These are phyloP conservation scores for Lamellibrachia columna DNA, from an alignment of 2,888 invertebrate species.

Conservation along the genomic window DNA sequence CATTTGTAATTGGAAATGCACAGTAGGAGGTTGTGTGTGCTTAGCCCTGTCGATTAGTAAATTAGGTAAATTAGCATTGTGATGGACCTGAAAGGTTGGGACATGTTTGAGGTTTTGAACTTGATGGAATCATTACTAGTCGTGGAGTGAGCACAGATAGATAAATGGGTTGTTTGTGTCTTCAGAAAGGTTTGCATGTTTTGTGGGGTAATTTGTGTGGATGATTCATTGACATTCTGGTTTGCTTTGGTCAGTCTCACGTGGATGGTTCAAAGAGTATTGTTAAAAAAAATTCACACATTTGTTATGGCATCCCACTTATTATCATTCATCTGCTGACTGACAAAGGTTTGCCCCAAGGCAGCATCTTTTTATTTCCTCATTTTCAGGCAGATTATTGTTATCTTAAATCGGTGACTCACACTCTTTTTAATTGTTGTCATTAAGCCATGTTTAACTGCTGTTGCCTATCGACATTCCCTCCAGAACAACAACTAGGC, in stretches of 20 bases:
- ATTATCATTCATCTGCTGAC: background rate
- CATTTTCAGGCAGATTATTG: too few relatives aligned
- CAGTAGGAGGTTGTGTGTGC: background rate
- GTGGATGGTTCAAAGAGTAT: background rate
- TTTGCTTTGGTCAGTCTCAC: background rate
- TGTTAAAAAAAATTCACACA: background rate
- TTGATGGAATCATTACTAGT: background rate
- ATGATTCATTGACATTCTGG: background rate
- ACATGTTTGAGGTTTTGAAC: background rate
- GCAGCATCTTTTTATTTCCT: too few relatives aligned
- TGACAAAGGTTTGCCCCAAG: background rate
- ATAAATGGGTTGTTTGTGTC: background rate
- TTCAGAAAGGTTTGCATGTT: background rate
- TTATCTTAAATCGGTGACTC: background rate
- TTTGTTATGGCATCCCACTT: background rate
- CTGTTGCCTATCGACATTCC: slow-evolving; percentile 9
- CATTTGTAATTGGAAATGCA: background rate
- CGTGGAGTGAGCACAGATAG: background rate
- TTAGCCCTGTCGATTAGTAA: background rate
- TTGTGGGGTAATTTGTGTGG: background rate
- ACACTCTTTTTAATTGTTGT: background rate
- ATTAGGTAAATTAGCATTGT: background rate
- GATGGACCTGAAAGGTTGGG: background rate
- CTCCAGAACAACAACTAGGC: background rate
- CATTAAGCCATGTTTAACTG: background rate